Evolutionary conservation across 2,797 vertebrate genomes (phyloP).

Genomic region (Cynopterus sphinx): DNA sequence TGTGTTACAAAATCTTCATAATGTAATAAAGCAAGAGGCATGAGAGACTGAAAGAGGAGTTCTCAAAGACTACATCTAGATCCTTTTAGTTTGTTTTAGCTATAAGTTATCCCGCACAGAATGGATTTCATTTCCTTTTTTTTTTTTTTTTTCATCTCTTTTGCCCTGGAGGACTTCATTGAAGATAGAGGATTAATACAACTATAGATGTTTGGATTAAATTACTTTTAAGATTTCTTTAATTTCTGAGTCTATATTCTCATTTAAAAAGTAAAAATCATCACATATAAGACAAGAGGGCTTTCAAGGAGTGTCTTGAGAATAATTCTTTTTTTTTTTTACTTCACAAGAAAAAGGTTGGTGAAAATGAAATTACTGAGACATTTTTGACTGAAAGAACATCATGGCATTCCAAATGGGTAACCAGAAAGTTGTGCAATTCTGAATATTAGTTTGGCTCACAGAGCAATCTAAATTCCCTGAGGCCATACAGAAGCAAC

Average conservation of each 20-base stretch:
- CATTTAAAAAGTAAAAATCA: conserved; percentile 31
- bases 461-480: not conserved
- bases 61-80: not conserved
- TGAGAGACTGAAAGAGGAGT: not conserved
- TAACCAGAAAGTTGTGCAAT: not conserved
- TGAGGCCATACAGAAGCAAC: not conserved
- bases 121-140: not conserved
- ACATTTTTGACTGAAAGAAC: not conserved
- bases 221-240: not conserved
- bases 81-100: not conserved
- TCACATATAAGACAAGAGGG: not conserved
- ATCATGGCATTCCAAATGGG: not conserved
- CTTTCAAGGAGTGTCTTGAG: not conserved
- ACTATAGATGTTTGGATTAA: not conserved
- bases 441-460: not conserved
- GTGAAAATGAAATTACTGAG: not conserved
- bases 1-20: not conserved
- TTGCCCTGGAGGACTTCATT: not conserved
- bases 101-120: not conserved
- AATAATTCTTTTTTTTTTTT: not conserved
- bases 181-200: not conserved
- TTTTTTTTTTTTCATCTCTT: not conserved
- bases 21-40: not conserved
- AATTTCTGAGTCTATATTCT: not conserved
- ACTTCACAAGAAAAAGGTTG: not conserved